Percentiles rank a stretch among this genome's conserved stretches.
Evolutionary conservation across 2,888 invertebrate species (phyloP).

Genomic region (Pollenia griseotomentosa): DNA sequence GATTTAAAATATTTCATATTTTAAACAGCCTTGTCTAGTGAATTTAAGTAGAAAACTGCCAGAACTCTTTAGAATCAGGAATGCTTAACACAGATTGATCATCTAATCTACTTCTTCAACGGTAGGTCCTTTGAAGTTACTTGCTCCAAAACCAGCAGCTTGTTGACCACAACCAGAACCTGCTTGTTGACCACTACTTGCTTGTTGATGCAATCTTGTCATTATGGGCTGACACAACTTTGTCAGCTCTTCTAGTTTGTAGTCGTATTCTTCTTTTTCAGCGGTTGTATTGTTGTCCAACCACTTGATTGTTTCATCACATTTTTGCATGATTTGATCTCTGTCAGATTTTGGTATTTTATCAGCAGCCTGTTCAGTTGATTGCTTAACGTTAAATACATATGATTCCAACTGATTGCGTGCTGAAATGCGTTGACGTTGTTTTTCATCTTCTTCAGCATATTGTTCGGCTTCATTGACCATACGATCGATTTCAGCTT

Average conservation of each 20-base stretch:
- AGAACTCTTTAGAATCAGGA: not conserved
- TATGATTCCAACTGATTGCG: constrained; percentile 90
- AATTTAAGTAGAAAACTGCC: not conserved
- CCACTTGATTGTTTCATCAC: constrained; percentile 89
- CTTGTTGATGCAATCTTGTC: constrained; percentile 84
- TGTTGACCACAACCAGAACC: constrained; percentile 84
- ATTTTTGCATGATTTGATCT: constrained; percentile 87
- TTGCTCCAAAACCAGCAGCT: constrained; percentile 87
- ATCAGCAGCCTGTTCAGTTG: constrained; percentile 87
- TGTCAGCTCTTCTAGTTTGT: constrained; percentile 81
- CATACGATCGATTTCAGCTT: constrained; percentile 92
- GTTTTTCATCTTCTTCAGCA: constrained; percentile 89
- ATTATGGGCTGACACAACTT: constrained; percentile 83
- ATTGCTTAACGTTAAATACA: constrained; percentile 89
- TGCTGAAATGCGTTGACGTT: constrained; percentile 88
- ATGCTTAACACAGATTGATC: constrained; percentile 81
- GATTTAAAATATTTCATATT: not conserved
- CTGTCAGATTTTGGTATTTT: constrained; percentile 88
- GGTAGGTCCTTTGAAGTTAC: constrained; percentile 83
- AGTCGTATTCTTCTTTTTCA: constrained; percentile 90
- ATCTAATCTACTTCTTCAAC: constrained; percentile 84
- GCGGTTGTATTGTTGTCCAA: constrained; percentile 91
- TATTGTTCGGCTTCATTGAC: constrained; percentile 89
- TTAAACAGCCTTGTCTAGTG: not conserved
- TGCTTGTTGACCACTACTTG: constrained; percentile 84